Base-by-base conservation (phyloP, 1,140 invertebrate species). In the Drosophila ironensis region DNA sequence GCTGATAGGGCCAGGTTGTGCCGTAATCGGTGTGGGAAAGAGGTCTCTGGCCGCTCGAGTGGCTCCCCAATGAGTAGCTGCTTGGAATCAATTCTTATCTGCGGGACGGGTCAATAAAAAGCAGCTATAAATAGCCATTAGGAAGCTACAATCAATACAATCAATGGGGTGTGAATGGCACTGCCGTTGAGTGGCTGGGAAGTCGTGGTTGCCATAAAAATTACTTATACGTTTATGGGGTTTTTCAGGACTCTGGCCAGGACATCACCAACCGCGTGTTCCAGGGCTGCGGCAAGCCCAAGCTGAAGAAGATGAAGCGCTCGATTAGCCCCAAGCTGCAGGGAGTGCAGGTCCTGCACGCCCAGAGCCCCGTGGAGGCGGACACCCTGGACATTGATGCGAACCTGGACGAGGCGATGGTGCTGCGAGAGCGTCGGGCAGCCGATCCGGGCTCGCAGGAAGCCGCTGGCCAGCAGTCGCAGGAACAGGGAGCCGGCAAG, bases 181-280 rank as follows among this genome's bases (percentile, higher is more conserved):
- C 24, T 63, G 59, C 30, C 63, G 33, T 61, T 17, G 14, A 63
- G 14, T 60, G 42, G 2, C 2, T 28, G 28, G 25, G 22, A 24
- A 17, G 30, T 17, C 14, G 37, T 50, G 46, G 19, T n/a, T n/a
- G n/a, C n/a, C n/a, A n/a, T n/a, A n/a, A 2, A 2, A 16, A 37
- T 9, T 37, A 37, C 4, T 17, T 37, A 22, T 6, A n/a, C 30
- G 4, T 19, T 40, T 12, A 7, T 40, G 7, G 30, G 4, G 6
- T 6, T 9, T 14, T 28, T 20, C 3, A 97, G 91, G 98, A 99
- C 89, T 96, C 94, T 86, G 96, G 97, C 46, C 92, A 93, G 19
- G 94, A 96, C 53, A 94, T 97, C 22, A 95, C 97, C 0, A 92
- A 95, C 76, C 94, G 96, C 86, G 97, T 97, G 46, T 97, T 97